phyloP scores from a whole-genome alignment of 2,888 invertebrate species.

The Ectobius pallidus region DNA sequence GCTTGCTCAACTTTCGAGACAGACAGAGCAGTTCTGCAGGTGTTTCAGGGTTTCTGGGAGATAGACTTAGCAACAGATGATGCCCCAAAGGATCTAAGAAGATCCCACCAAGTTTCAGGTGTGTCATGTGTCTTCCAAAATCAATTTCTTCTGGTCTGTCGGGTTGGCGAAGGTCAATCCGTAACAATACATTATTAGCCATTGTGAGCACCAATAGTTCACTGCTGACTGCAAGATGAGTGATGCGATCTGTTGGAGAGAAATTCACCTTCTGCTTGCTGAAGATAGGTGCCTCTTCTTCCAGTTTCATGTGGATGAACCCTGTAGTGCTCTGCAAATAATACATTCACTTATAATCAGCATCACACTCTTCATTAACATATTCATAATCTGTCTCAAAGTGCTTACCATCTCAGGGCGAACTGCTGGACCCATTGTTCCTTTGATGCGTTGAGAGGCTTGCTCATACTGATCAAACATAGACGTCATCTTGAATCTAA shows the following conservation, averaged over 20 bases:
- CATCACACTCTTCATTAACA: too few relatives aligned
- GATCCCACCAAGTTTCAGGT: conserved; percentile 67
- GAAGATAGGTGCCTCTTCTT: conserved; percentile 85
- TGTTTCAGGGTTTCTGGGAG: conserved; percentile 61
- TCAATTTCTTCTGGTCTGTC: conserved; percentile 80
- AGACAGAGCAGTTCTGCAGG: conserved; percentile 80
- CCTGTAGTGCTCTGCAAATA: conserved; percentile 57
- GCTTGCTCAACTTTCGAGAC: conserved; percentile 75
- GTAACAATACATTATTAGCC: conserved; percentile 78
- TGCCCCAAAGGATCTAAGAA: conserved; percentile 87
- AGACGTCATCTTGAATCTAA: conserved; percentile 78
- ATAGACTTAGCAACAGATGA: conserved; percentile 80
- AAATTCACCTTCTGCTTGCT: conserved; percentile 82
- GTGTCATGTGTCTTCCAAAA: conserved; percentile 66
- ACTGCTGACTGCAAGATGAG: conserved; percentile 80
- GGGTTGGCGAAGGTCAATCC: conserved; percentile 81
- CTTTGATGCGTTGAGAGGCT: conserved; percentile 63
- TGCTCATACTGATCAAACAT: conserved; percentile 86
- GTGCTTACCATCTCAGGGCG: conserved; percentile 59
- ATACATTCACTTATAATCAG: too few relatives aligned
- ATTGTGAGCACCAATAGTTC: conserved; percentile 84
- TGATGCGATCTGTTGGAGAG: conserved; percentile 77
- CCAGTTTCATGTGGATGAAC: conserved; percentile 64
- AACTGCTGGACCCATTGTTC: conserved; percentile 47
- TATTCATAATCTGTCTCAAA: too few relatives aligned